Evolutionary conservation across 2,888 invertebrate genomes (phyloP), one percentile per base, ranked within the genome.

Genomic region (Xylota sylvarum): DNA sequence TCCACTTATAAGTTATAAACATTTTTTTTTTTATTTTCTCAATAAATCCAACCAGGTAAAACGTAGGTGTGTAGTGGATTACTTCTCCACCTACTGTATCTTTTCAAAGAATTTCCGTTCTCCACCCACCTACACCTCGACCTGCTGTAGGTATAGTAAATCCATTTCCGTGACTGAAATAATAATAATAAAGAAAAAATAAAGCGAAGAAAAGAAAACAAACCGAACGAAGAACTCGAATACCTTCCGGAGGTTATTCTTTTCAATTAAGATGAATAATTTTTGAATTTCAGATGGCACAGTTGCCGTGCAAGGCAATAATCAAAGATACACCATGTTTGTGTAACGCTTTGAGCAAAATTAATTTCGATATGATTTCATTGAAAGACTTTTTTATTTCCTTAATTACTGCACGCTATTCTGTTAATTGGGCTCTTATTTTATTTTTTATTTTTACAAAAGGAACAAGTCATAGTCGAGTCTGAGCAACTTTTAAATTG

Each of bases 141-240:
- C 62, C 32, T 40, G 40, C 64, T 80, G 23, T 37, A 37, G 9
- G 9, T 55, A 74, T 55, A 74, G 84, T 70, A 74, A 79, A 80
- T 80, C 64, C 80, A 85, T 76, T 80, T 85, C 84, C 84, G 80
- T 85, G 80, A 80, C 84, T 80, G 64, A 74, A 85, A 85, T 70
- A 70, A 80, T 70, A 74, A 73, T 62, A 70, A 37, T 62, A 30
- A 37, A 23, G 9, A 9, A 52, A 67, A 70, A 17, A 67, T 60
- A n/a, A n/a, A 6, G 46, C 62, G 64, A 17, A 69, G 62, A 10
- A 7, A 78, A 55, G n/a, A 46, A 64, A 43, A 69, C 50, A 64
- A 76, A 72, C 27, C 30, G 35, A 72, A 77, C 40, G 23, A 64
- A 77, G 65, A 56, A 65, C 32, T 78, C 35, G 14, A 10, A 80